Percentiles rank a stretch among this genome's conserved stretches.
phyloP scores from a whole-genome alignment of 2,113 vertebrate genomes.

The Corvus moneduloides region DNA sequence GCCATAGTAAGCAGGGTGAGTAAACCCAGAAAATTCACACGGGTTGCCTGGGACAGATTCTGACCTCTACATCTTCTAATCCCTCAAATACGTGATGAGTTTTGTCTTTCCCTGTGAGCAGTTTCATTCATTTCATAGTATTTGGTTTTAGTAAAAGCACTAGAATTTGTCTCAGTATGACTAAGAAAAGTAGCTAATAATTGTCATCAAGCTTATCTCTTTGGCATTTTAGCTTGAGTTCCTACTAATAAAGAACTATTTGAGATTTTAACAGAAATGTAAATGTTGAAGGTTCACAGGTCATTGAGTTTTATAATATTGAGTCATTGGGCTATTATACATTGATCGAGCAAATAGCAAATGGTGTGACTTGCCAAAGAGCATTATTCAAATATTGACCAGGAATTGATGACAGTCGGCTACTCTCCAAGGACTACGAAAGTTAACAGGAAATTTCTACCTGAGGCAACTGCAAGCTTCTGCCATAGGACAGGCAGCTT shows the following conservation, averaged over 20 bases:
- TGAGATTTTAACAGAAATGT: slow-evolving; percentile 65
- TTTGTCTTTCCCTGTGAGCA: background rate
- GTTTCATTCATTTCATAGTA: background rate
- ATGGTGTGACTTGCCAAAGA: slow-evolving; percentile 43
- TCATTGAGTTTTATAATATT: slow-evolving; percentile 73
- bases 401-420: slow-evolving; percentile 35
- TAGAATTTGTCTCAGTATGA: background rate
- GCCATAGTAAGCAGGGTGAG: background rate
- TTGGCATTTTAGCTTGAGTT: slow-evolving; percentile 59
- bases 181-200: slow-evolving; percentile 56
- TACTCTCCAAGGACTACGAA: slow-evolving; percentile 20
- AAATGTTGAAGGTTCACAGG: slow-evolving; percentile 70
- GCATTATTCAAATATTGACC: slow-evolving; percentile 64
- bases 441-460: slow-evolving; percentile 45
- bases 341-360: slow-evolving; percentile 69
- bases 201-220: slow-evolving; percentile 60
- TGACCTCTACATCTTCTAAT: background rate
- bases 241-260: slow-evolving; percentile 67
- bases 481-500: background rate
- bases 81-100: background rate
- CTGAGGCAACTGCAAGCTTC: background rate
- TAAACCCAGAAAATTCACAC: background rate
- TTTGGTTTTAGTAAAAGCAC: background rate
- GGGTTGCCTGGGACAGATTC: background rate
- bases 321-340: slow-evolving; percentile 63